Evolutionary conservation across 1,140 invertebrate genomes (phyloP).

Genomic region (Fopius arisanus): DNA sequence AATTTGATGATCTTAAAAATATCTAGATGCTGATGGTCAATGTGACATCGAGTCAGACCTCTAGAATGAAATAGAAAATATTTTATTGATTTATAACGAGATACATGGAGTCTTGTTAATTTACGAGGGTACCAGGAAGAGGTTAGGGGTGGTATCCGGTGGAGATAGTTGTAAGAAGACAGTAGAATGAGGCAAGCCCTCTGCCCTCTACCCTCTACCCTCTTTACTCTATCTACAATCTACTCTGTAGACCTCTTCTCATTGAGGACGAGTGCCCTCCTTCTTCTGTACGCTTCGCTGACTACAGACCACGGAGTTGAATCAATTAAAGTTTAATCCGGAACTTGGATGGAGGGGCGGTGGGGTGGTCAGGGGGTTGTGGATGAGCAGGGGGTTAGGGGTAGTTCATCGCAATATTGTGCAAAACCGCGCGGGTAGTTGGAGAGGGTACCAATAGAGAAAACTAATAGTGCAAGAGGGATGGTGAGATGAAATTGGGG

Average conservation of each 20-base stretch:
- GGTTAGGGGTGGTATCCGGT: background rate
- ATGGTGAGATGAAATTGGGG: background rate
- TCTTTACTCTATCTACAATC: background rate
- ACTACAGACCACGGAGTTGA: constrained; percentile 58
- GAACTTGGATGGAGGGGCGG: constrained; percentile 51
- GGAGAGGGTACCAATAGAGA: background rate
- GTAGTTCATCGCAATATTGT: constrained; percentile 30
- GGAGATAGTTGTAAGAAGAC: background rate
- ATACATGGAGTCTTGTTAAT: background rate
- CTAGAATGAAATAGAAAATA: too few relatives aligned
- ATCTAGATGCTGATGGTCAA: too few relatives aligned
- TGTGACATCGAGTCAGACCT: too few relatives aligned
- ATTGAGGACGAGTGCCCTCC: constrained; percentile 1
- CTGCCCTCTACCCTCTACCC: too few relatives aligned
- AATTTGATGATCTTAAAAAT: too few relatives aligned
- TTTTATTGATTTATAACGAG: too few relatives aligned
- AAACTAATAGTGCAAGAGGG: background rate
- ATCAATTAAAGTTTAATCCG: constrained; percentile 65
- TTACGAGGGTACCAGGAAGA: background rate
- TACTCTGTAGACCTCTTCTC: background rate
- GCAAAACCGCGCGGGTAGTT: constrained; percentile 27
- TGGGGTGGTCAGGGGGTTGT: too few relatives aligned
- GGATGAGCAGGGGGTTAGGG: too few relatives aligned
- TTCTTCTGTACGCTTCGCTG: background rate
- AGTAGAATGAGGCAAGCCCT: background rate